Evolutionary conservation across 2,888 invertebrate species (phyloP).

Genomic region (Pocota personata): DNA sequence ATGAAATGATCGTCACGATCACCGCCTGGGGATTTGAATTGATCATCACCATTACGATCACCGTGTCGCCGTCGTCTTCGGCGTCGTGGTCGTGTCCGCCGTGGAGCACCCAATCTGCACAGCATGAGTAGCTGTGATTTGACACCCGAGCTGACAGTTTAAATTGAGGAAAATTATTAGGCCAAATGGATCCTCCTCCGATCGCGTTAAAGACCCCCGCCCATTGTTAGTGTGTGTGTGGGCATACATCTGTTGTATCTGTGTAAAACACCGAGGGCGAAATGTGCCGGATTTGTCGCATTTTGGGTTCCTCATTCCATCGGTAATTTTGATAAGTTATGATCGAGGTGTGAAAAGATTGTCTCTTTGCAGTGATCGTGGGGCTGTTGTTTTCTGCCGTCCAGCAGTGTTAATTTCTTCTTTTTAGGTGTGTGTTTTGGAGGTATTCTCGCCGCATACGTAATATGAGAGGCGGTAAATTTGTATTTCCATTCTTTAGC

Average conservation of each 20-base stretch:
- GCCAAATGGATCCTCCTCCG: constrained; percentile 77
- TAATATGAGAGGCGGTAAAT: constrained; percentile 74
- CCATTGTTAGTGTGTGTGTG: constrained; percentile 54
- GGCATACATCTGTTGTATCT: constrained; percentile 40
- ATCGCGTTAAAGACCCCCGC: constrained; percentile 44
- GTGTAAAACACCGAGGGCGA: background rate
- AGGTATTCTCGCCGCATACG: constrained; percentile 64
- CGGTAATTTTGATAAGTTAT: constrained; percentile 72
- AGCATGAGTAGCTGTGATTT: constrained; percentile 83
- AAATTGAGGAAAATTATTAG: constrained; percentile 82
- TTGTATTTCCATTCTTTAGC: constrained; percentile 74
- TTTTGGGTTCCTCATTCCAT: constrained; percentile 57
- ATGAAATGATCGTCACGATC: constrained; percentile 74
- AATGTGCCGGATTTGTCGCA: constrained; percentile 52
- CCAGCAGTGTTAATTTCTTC: constrained; percentile 31
- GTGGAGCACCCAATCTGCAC: constrained; percentile 76
- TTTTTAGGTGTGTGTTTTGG: constrained; percentile 49
- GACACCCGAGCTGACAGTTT: constrained; percentile 82
- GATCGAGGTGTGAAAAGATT: constrained; percentile 71
- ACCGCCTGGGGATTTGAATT: constrained; percentile 79
- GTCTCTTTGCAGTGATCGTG: constrained; percentile 50
- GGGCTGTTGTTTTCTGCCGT: constrained; percentile 37
- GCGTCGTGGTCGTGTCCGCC: constrained; percentile 33
- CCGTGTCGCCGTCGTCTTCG: constrained; percentile 37
- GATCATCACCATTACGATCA: constrained; percentile 78